Conservation (phyloP, 2,113 vertebrate genomes). For the Ophiodon elongatus region DNA sequence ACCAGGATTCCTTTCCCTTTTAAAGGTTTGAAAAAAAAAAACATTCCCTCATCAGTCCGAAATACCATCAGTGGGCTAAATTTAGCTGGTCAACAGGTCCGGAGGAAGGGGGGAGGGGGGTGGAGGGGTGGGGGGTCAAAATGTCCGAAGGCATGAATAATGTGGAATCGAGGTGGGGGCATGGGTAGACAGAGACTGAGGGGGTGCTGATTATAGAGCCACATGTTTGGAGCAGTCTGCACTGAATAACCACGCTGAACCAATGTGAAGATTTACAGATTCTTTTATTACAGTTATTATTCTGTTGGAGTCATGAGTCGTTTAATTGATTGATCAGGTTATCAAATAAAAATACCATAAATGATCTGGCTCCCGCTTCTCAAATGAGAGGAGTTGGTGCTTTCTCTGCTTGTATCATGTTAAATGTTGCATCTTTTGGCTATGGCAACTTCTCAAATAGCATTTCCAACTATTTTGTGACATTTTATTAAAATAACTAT, state of each 20-base stretch:
- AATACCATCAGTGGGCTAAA: slow-evolving; percentile 64
- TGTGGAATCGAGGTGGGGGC: slow-evolving; percentile 15
- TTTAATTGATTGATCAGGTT: neutral
- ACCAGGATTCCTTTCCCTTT: slow-evolving; percentile 76
- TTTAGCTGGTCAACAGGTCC: slow-evolving; percentile 61
- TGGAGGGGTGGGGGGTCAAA: slow-evolving; percentile 19
- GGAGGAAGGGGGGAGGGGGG: neutral
- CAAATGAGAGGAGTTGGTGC: neutral
- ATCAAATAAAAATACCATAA: neutral
- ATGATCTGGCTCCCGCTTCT: neutral
- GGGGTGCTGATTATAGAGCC: neutral
- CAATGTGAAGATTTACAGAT: neutral
- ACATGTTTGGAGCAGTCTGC: slow-evolving; percentile 13
- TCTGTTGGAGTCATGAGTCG: neutral
- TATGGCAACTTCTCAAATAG: neutral
- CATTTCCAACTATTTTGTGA: neutral
- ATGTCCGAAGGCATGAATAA: slow-evolving; percentile 49
- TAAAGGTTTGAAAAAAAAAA: slow-evolving; percentile 64
- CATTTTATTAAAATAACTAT: neutral
- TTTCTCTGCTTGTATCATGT: neutral
- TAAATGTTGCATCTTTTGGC: neutral
- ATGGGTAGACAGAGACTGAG: neutral
- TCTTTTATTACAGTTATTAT: neutral
- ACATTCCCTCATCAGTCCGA: slow-evolving; percentile 51
- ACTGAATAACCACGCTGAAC: neutral